Evolutionary conservation across 37 sponge, comb jelly and placozoan species (phyloP), one percentile per base, ranked within the genome.

Genomic region (Chondrilla cf. caribensis): DNA sequence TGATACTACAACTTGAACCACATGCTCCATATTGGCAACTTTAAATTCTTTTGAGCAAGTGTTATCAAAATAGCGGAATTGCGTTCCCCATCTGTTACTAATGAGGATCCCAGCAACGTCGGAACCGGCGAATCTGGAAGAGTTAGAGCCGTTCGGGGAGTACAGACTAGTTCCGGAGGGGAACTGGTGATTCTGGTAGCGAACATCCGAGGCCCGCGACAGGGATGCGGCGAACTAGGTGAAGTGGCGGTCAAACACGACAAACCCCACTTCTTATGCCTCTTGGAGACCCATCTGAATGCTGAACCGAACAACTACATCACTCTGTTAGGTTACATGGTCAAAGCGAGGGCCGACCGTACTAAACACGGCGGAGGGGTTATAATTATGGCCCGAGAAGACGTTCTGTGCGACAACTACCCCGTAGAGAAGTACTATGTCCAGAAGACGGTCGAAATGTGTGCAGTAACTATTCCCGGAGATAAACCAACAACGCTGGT

Each of bases 401-500:
- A 70, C 39, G 18, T 70, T 29, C 18, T 70, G 71, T 70, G 71
- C 39, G 71, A 70, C 38, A 18, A 70, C 38, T 70, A 31, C 71
- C 71, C 71, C 19, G 38, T 70, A 31, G 5, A 6, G 8, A 70
- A 70, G 71, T 70, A 70, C 71, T 70, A 70, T 33, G 71, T 70
- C 6, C 71, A 3, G 19, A 29, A 37, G 29, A 70, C 14, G 71
- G 66, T 26, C 26, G 66, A 64, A n/a, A 64, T 64, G 66, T 64
- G 66, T 22, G 71, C 71, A 8, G 71, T 70, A 33, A 40, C 76
- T 6, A 73, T 40, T 9, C 8, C 76, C 2, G 76, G 44, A 25
- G 14, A 73, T n/a, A 73, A 21, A 41, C 76, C 76, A 73, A 73
- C 76, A 73, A 73, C 15, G 76, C 76, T 73, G 43, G 43, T 73